Conservation (phyloP, 2,113 vertebrate genomes). For the Gambusia holbrooki region DNA sequence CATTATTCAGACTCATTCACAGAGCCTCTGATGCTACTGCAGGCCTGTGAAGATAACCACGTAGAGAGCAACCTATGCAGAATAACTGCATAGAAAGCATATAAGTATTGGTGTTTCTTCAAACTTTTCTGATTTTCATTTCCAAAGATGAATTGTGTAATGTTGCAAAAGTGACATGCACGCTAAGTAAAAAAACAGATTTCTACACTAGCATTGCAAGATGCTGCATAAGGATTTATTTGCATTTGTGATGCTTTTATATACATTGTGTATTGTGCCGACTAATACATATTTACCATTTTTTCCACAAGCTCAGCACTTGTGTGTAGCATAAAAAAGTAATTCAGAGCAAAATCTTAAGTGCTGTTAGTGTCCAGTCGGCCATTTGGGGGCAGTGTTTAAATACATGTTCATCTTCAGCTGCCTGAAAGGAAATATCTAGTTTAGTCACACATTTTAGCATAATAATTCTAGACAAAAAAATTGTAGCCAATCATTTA, state of each 20-base stretch:
- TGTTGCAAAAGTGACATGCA: not conserved
- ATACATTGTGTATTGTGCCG: not conserved
- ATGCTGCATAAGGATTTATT: not conserved
- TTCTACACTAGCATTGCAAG: not conserved
- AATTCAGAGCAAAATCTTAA: not conserved
- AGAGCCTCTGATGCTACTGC: slow-evolving; percentile 18
- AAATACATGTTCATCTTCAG: not conserved
- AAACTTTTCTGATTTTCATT: slow-evolving; percentile 18
- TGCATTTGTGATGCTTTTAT: not conserved
- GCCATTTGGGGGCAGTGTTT: slow-evolving; percentile 38
- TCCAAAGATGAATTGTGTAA: slow-evolving; percentile 13
- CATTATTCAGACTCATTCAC: slow-evolving; percentile 26
- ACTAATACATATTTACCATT: not conserved
- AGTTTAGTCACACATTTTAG: slow-evolving; percentile 3
- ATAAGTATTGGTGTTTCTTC: slow-evolving; percentile 24
- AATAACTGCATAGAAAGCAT: slow-evolving; percentile 43
- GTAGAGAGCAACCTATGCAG: slow-evolving; percentile 21
- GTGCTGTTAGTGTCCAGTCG: not conserved
- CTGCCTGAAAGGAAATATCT: not conserved
- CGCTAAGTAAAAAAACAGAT: not conserved
- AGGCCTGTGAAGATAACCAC: slow-evolving; percentile 19
- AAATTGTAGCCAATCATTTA: slow-evolving; percentile 25
- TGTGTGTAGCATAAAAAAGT: not conserved
- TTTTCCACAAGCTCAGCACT: slow-evolving; percentile 2
- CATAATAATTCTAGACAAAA: not conserved